Evolutionary conservation across 2,888 invertebrate species (phyloP), one percentile per base, ranked within the genome.

Genomic region (Gymnocheta viridis): DNA sequence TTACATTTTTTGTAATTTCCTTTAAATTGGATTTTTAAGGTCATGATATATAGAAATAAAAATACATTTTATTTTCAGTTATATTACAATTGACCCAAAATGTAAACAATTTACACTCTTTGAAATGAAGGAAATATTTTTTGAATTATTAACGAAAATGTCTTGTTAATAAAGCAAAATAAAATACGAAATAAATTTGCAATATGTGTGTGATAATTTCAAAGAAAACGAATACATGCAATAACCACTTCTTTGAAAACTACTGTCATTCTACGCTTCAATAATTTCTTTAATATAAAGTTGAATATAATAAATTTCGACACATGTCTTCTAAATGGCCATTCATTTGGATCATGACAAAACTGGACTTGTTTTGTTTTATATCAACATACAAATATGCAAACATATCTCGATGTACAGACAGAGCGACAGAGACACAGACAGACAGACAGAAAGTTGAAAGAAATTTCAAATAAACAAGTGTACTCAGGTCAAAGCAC

Each of bases 301-400:
- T n/a, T 44, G 19, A 44, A 79, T 44, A 32, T 62, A 62, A 70
- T 70, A 79, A 44, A 79, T 44, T 69, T 51, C 19, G 51, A 35
- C 49, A 62, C 51, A 32, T 70, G 62, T 64, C 51, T 44, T 24
- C 32, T 32, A 32, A 77, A 70, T 79, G 70, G 51, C 17, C 78
- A 78, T 78, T 70, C 69, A 78, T 78, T 51, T 70, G 51, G 12
- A 70, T 78, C 77, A 78, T 78, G 60, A 70, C 69, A 69, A 58
- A 78, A 51, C 14, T 62, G 60, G 22, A 51, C 32, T 54, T 24
- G 38, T 32, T 56, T 38, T 44, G 32, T 73, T 73, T 60, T 49
- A 32, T 60, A 60, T 0, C 5, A 54, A 54, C 66, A 66, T 24
- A 44, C 12, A 54, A 32, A 76, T 29, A 41, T 22, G 44, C 17